phyloP scores from a whole-genome alignment of 2,797 vertebrate species.

The Alectoris magna region DNA sequence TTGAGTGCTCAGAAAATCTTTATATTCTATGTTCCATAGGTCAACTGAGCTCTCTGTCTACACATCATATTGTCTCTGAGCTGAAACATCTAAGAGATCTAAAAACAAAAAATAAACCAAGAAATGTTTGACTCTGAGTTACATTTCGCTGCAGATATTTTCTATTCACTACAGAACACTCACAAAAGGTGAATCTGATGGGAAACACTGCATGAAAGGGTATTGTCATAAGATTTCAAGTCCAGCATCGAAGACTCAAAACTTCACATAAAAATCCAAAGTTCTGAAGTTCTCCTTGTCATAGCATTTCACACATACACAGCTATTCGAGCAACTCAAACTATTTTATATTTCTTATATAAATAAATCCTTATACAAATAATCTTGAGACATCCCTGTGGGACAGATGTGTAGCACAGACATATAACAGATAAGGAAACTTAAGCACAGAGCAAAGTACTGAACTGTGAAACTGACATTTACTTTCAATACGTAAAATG shows the following conservation, averaged over 20 bases:
- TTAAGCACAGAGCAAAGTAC: neutral
- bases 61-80: neutral
- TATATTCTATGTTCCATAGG: neutral
- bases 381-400: neutral
- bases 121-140: neutral
- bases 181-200: neutral
- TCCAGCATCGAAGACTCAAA: neutral
- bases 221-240: neutral
- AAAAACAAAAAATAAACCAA: neutral
- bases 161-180: neutral
- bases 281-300: conserved; percentile 1
- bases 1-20: neutral
- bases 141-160: neutral
- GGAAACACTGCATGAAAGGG: neutral
- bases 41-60: neutral
- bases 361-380: neutral
- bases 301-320: neutral
- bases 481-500: neutral
- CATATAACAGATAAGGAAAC: conserved; percentile 32
- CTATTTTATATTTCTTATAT: neutral
- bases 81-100: neutral
- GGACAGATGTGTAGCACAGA: neutral
- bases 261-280: neutral
- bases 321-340: neutral
- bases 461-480: conserved; percentile 15